Base-by-base conservation (phyloP, 2,888 invertebrate species). In the Agonopterix subpropinquella region DNA sequence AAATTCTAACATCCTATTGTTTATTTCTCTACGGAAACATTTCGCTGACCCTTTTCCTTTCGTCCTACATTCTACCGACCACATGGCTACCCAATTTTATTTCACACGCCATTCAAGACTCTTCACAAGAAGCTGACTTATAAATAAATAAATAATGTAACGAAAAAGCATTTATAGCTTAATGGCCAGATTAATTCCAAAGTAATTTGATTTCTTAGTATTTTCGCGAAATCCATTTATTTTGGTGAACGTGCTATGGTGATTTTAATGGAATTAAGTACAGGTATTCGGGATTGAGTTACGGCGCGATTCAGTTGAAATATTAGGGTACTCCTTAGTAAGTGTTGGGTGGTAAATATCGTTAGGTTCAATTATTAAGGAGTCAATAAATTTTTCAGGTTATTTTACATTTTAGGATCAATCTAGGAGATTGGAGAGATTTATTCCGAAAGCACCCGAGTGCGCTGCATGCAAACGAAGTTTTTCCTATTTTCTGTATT, bases 71-170 rank as follows among this genome's bases (percentile, higher is more conserved):
- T 35, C 9, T 45, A 44, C 28, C 5, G 28, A 28, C 28, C 28
- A 39, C 50, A 52, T 63, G 59, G 65, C 37, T 54, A 63, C 60
- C 60, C 56, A 49, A 52, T 52, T 59, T 55, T 64, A 64, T 66
- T 69, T 68, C 65, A 57, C 64, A 59, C 62, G 36, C 49, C 49
- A 46, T 41, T 39, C 44, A 28, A 42, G 28, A 44, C 44, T 18
- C 9, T 28, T 42, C 11, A 11, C 42, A 66, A 70, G 68, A 67
- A 69, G 74, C 67, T 69, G 70, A 69, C 67, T 71, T 70, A 65
- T 73, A 71, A 74, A 75, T 77, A 71, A 74, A 75, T 77, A 72
- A 71, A 70, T 70, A 67, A 71, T 56, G 61, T 67, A 70, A 76
- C 70, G 70, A 66, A 74, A 28, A 74, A 68, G 64, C 65, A 59